Evolutionary conservation across 2,888 invertebrate genomes (phyloP).

Genomic region (Podabrus alpinus): DNA sequence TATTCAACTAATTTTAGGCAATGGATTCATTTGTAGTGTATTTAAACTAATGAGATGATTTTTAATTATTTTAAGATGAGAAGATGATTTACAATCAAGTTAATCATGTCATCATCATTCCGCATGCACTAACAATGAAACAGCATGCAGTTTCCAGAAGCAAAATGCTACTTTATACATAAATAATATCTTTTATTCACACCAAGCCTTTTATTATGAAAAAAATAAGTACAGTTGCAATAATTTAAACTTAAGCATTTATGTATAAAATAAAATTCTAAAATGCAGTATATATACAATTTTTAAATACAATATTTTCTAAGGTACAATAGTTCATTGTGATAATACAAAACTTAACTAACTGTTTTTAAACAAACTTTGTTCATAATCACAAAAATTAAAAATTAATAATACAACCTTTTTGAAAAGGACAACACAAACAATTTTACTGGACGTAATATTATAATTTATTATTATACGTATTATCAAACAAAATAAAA

Average conservation of each 20-base stretch:
- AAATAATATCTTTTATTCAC: constrained; percentile 23
- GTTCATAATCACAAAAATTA: not conserved
- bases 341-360: not conserved
- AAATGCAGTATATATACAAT: constrained; percentile 24
- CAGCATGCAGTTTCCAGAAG: not conserved
- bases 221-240: constrained; percentile 34
- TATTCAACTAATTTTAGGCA: not conserved
- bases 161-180: not conserved
- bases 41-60: not conserved
- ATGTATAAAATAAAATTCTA: constrained; percentile 27
- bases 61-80: not conserved
- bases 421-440: not conserved
- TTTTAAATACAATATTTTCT: constrained; percentile 16
- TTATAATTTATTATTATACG: no score
- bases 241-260: constrained; percentile 28
- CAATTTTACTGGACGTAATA: not conserved
- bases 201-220: constrained; percentile 46
- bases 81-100: not conserved
- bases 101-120: not conserved
- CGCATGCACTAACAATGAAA: not conserved
- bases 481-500: not conserved
- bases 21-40: not conserved
- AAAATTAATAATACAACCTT: not conserved
- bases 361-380: not conserved
- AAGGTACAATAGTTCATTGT: constrained; percentile 22